Evolutionary conservation across 2,113 vertebrate genomes (phyloP).

Genomic region (Gnathonemus longibarbis): DNA sequence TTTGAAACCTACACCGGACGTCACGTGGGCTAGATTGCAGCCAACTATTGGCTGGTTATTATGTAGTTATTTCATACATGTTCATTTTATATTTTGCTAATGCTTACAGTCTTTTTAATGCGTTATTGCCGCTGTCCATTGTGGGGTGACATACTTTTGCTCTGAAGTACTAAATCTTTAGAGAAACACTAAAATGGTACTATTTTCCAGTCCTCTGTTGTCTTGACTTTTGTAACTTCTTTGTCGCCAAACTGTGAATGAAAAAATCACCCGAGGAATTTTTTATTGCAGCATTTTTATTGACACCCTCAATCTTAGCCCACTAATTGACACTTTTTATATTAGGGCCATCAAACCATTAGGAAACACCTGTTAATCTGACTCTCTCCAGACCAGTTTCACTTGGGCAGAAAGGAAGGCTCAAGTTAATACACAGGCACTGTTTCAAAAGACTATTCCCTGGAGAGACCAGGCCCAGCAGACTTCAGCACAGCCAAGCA

Average conservation of each 20-base stretch:
- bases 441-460: conserved; percentile 66
- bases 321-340: conserved; percentile 50
- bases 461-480: background rate
- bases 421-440: conserved; percentile 75
- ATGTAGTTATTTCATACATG: background rate
- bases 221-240: background rate
- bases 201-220: background rate
- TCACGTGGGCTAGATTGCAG: background rate
- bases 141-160: background rate
- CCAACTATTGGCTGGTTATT: background rate
- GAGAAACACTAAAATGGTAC: background rate
- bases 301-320: background rate
- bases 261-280: background rate
- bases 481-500: background rate
- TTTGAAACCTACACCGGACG: background rate
- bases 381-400: conserved; percentile 51
- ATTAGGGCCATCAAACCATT: conserved; percentile 51
- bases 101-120: background rate
- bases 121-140: background rate
- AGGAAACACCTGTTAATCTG: conserved; percentile 83
- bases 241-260: background rate
- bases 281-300: background rate
- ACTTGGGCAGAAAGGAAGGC: conserved; percentile 53
- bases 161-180: background rate
- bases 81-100: background rate